phyloP scores from a whole-genome alignment of 2,888 invertebrate species.

The Dascillus cervinus region DNA sequence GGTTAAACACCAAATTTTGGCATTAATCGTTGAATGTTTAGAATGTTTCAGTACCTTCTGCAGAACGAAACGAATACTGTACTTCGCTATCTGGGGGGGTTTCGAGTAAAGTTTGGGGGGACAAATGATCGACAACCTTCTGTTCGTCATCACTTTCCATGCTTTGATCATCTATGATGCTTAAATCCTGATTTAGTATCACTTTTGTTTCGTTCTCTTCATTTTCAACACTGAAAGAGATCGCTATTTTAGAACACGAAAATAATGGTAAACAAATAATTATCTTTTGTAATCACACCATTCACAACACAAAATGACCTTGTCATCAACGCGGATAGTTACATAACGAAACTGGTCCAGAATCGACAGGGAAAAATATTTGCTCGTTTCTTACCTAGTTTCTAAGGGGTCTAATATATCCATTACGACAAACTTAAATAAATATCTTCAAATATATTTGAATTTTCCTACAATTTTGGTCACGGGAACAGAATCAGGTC shows the following conservation, averaged over 20 bases:
- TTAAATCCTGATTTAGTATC: constrained; percentile 34
- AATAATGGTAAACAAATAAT: constrained; percentile 16
- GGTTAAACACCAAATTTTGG: constrained; percentile 3
- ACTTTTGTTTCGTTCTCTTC: constrained; percentile 34
- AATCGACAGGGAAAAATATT: constrained; percentile 1
- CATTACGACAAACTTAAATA: constrained; percentile 41
- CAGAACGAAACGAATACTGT: constrained; percentile 42
- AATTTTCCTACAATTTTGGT: constrained; percentile 62
- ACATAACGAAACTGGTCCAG: constrained; percentile 18
- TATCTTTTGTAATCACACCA: constrained; percentile 18
- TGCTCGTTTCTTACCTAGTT: constrained; percentile 47
- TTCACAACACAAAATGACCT: constrained; percentile 27
- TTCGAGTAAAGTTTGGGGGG: constrained; percentile 50
- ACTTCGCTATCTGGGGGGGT: constrained; percentile 44
- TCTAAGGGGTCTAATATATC: constrained; percentile 56
- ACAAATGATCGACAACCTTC: constrained; percentile 47
- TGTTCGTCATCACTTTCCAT: constrained; percentile 45
- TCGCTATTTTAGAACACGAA: constrained; percentile 1
- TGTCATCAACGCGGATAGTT: constrained; percentile 17
- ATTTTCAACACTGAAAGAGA: constrained; percentile 20
- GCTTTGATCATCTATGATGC: constrained; percentile 43
- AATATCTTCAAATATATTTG: constrained; percentile 48
- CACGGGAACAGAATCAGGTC: constrained; percentile 69
- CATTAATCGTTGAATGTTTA: background rate
- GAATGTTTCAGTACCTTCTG: constrained; percentile 39